Conservation (phyloP, 2,888 invertebrate genomes). For the Volucella bombylans region DNA sequence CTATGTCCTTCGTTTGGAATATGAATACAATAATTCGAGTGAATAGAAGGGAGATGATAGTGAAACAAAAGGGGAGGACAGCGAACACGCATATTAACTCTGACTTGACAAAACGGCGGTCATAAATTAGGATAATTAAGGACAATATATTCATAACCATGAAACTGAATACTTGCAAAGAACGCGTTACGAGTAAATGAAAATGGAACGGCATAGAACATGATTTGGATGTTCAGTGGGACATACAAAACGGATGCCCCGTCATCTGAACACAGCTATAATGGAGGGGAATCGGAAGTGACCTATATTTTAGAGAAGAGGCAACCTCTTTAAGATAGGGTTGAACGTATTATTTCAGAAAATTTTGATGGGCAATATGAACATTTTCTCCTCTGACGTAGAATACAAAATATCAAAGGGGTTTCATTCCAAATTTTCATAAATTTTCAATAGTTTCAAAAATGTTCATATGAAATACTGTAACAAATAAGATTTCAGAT, state of each 20-base stretch:
- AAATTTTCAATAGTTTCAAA: too few relatives aligned
- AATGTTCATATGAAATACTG: too few relatives aligned
- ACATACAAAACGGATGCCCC: slow-evolving; percentile 12
- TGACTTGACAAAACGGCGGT: slow-evolving; percentile 69
- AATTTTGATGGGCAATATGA: too few relatives aligned
- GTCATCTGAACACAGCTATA: too few relatives aligned
- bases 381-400: too few relatives aligned
- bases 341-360: too few relatives aligned
- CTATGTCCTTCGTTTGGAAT: slow-evolving; percentile 38
- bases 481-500: too few relatives aligned
- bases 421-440: too few relatives aligned
- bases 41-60: neutral
- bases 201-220: slow-evolving; percentile 49
- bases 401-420: too few relatives aligned
- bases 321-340: neutral
- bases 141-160: slow-evolving; percentile 73
- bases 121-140: slow-evolving; percentile 73
- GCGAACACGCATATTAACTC: slow-evolving; percentile 34
- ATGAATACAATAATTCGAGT: slow-evolving; percentile 48
- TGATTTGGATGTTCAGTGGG: slow-evolving; percentile 62
- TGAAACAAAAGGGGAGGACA: neutral
- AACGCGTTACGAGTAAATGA: slow-evolving; percentile 58
- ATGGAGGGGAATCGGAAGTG: neutral
- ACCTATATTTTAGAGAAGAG: neutral
- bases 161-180: slow-evolving; percentile 51